Evolutionary conservation across 2,888 invertebrate genomes (phyloP).

Genomic region (Caenorhabditis virilis): DNA sequence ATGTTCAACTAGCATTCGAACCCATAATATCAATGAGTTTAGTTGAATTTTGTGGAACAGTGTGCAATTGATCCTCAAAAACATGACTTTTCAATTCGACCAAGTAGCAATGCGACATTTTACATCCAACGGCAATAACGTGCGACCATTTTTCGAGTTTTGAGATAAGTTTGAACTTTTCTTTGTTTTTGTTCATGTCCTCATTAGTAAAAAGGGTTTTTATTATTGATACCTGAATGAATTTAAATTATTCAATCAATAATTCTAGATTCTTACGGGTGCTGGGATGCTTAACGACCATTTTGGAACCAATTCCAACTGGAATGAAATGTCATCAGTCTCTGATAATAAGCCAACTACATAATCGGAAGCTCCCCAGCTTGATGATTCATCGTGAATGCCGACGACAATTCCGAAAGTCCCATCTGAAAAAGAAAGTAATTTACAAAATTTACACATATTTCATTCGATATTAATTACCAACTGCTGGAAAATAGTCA

Average conservation of each 20-base stretch:
- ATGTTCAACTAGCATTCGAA: neutral
- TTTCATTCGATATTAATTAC: too few species aligned
- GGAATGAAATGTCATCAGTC: neutral
- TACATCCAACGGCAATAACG: slow-evolving; percentile 19
- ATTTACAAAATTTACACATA: neutral
- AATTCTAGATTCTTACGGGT: neutral
- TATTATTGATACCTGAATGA: slow-evolving; percentile 7
- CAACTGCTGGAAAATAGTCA: slow-evolving; percentile 32
- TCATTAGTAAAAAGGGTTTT: slow-evolving; percentile 18
- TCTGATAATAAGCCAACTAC: slow-evolving; percentile 8
- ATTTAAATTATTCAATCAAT: neutral
- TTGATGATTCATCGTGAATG: slow-evolving; percentile 4
- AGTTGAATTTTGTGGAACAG: too few species aligned
- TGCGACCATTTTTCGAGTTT: slow-evolving; percentile 14
- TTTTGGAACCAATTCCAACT: slow-evolving; percentile 4
- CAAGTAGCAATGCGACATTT: slow-evolving; percentile 4
- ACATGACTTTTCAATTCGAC: neutral
- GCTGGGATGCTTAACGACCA: neutral
- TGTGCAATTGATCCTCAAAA: neutral
- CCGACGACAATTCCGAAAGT: slow-evolving; percentile 19
- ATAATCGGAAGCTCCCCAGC: slow-evolving; percentile 14
- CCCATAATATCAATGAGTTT: slow-evolving; percentile 9
- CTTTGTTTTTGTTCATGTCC: slow-evolving; percentile 8
- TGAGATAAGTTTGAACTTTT: slow-evolving; percentile 7
- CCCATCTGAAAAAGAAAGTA: slow-evolving; percentile 13